Evolutionary conservation across 2,888 invertebrate species (phyloP).

Genomic region (Pedicia rivosa): DNA sequence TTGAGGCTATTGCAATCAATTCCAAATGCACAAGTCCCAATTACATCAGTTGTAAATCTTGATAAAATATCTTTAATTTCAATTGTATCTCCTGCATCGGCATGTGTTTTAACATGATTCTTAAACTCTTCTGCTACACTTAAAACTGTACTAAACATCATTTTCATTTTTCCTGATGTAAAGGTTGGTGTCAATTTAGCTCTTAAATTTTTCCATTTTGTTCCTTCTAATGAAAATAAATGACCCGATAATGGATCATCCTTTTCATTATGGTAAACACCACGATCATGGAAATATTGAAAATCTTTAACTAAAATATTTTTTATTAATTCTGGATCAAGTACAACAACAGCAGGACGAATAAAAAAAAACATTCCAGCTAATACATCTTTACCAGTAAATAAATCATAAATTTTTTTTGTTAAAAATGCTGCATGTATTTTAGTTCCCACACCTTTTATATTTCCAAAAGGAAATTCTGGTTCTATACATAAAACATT

Average conservation of each 20-base stretch:
- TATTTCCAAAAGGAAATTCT: constrained; percentile 17
- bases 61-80: constrained; percentile 25
- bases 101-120: constrained; percentile 11
- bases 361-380: constrained; percentile 11
- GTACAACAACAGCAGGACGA: constrained; percentile 9
- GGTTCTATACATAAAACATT: constrained; percentile 21
- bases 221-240: constrained; percentile 24
- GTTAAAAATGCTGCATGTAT: constrained; percentile 17
- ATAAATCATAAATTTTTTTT: constrained; percentile 9
- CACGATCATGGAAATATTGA: constrained; percentile 24
- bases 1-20: constrained; percentile 23
- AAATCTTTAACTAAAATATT: constrained; percentile 26
- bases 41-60: constrained; percentile 30
- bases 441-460: constrained; percentile 15
- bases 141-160: constrained; percentile 27
- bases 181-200: constrained; percentile 32
- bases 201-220: constrained; percentile 32
- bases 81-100: constrained; percentile 12
- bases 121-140: constrained; percentile 18
- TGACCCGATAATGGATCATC: constrained; percentile 25
- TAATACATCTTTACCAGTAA: constrained; percentile 8
- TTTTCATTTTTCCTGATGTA: constrained; percentile 33
- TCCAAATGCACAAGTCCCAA: constrained; percentile 27
- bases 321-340: constrained; percentile 20
- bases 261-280: constrained; percentile 20